Evolutionary conservation across 2,113 vertebrate genomes (phyloP), one percentile per base, ranked within the genome.

Genomic region (Picathartes gymnocephalus): DNA sequence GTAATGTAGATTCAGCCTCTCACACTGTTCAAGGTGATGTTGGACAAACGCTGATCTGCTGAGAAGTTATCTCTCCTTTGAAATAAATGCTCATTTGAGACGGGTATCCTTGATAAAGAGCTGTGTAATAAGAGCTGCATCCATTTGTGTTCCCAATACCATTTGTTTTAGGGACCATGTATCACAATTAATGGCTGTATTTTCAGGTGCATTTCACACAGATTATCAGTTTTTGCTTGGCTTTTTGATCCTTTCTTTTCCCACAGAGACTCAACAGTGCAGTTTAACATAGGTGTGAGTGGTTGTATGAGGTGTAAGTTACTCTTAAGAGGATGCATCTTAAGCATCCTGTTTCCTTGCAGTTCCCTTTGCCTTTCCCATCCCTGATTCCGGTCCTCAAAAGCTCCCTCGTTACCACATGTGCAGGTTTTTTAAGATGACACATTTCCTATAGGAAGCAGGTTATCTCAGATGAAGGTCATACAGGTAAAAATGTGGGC

Each of bases 21-120:
- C 95, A 96, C 65, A 78, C 47, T 76, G 60, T 88, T 93, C 65
- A 81, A 72, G 87, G 90, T 96, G 91, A 81, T 96, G 89, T 42
- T 76, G 76, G 47, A 87, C 95, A 94, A 96, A 89, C 15, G 48
- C 53, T 93, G 66, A 31, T 74, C 37, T 79, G 39, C 85, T 71
- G 76, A 30, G 40, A 66, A 70, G 28, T 74, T 56, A 45, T 19
- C 60, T 81, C 40, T 24, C 2, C n/a, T 81, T 88, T 60, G 42
- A 77, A 86, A 61, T 72, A 91, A 71, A 58, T 23, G 11, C 65
- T 86, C 13, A 4, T 86, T 92, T 51, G 72, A 78, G 68, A 64
- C 1, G 6, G 47, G 47, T 66, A 28, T 91, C n/a, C 50, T 56
- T 78, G 35, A 30, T 82, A n/a, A 71, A 78, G 39, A 40, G 60